Base-by-base conservation (phyloP, 1,140 invertebrate species). In the Apis mellifera region DNA sequence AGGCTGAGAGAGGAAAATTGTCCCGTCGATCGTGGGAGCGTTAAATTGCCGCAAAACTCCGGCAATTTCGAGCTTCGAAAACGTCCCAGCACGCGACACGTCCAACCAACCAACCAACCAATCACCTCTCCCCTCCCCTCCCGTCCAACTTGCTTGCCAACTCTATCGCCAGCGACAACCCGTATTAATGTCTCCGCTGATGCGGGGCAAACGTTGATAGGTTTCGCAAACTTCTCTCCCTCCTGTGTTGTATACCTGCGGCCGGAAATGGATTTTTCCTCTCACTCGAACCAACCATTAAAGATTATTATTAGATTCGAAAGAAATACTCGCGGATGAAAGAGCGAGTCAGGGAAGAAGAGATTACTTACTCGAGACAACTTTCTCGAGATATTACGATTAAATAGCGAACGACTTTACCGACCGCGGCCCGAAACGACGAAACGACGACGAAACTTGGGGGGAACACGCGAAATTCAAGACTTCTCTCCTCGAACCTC, bases 381-480 rank as follows among this genome's bases (percentile, higher is more conserved):
- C 17, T 71, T 70, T 50, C 48, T 54, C 42, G 68, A 71, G 68
- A 71, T 42, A 79, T 72, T 79, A 62, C 77, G 21, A 26, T 72
- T 72, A 72, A 64, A 72, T 64, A 62, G 21, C 69, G 50, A 54
- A 26, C 23, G 64, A 72, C 57, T 64, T 64, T 21, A 9, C 52
- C 60, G 26, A 42, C 50, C 11, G 4, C 26, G 8, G 23, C 55
- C 64, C n/a, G 8, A 42, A 82, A 72, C 68, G 62, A 59, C 55
- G 21, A 55, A 82, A 72, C 68, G 62, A 59, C 55, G 42, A 26
- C 32, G 71, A 77, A 82, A 86, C 78, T 72, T 59, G 68, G 50
- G 1, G 69, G 32, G 7, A 42, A 42, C 32, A 73, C 73, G 64
- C n/a, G 84, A 77, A 86, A 82, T 86, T 82, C 85, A 81, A 73